Percentiles rank a stretch among this genome's conserved stretches.
These are phyloP conservation scores for Heliconius hortense DNA, from an alignment of 2,888 invertebrate genomes.

Conservation along the genomic window DNA sequence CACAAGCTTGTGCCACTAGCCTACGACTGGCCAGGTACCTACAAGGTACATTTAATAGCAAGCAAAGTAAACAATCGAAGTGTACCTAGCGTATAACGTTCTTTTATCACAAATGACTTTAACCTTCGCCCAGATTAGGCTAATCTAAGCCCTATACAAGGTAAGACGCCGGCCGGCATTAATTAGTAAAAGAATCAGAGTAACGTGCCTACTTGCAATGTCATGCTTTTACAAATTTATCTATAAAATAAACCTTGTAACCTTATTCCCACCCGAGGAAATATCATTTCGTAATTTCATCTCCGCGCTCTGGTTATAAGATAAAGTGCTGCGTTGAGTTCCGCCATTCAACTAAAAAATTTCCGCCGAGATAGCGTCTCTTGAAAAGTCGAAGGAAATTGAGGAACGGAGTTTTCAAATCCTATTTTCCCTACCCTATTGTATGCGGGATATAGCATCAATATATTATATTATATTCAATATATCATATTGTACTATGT, in stretches of 20 bases:
- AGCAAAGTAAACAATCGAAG: conserved; percentile 2
- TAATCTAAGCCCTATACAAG: conserved; percentile 30
- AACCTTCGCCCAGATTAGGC: conserved; percentile 29
- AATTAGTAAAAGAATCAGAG: conserved; percentile 31
- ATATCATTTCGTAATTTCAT: no score
- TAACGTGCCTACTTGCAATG: conserved; percentile 21
- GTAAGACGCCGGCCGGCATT: conserved; percentile 37
- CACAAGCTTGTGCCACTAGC: no score
- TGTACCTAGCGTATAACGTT: conserved; percentile 8
- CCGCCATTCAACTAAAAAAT: no score
- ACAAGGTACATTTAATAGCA: background rate
- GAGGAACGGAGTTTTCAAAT: background rate
- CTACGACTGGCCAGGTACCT: no score
- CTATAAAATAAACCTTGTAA: background rate
- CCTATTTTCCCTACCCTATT: background rate
- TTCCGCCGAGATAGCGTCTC: no score
- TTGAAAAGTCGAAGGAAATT: background rate
- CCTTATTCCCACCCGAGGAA: no score
- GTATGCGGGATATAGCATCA: background rate
- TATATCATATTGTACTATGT: no score
- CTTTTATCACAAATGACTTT: conserved; percentile 20
- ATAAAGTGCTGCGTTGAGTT: no score
- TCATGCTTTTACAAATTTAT: conserved; percentile 26
- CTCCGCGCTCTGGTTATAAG: no score
- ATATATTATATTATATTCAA: background rate